Base-by-base conservation (phyloP, 2,888 invertebrate species). In the Trachelus troglodyta region DNA sequence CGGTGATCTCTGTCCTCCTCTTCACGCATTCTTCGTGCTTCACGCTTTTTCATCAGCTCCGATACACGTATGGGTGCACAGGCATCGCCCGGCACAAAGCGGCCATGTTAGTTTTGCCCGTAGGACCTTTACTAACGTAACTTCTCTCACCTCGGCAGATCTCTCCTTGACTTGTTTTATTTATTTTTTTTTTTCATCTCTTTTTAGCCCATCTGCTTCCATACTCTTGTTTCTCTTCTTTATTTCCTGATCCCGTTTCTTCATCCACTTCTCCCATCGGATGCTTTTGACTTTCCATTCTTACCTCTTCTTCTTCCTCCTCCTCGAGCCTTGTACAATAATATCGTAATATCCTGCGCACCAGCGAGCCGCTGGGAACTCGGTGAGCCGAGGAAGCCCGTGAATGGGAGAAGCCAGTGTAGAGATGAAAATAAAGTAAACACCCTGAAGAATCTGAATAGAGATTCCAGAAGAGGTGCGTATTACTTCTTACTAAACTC, bases 21-120 rank as follows among this genome's bases (percentile, higher is more conserved):
- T 30, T 34, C 35, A 23, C 34, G 37, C 74, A 34, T 74, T 74
- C 74, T 74, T 74, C 74, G 74, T 34, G 37, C 74, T 74, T 74
- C 74, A 35, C 74, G 74, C 35, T 74, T 35, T 34, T 34, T 74
- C 74, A 34, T 30, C 35, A 34, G 31, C 23, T 56, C 12, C 71
- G 33, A 34, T 34, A 9, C 71, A 34, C 71, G 11, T 31, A 71
- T 34, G 71, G 33, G 71, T 71, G 15, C 34, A 31, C 56, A 56
- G 1, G 71, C 15, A 34, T 34, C 71, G 30, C 31, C 33, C 71
- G 33, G 31, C 12, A 71, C 71, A 71, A 71, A 71, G 71, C 71
- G 71, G 71, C 71, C 71, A 71, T 71, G 71, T 71, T 71, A 71
- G 71, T 71, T 71, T 71, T 71, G 71, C 71, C 71, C 71, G 15